A percentile compares a stretch with the other conserved stretches of the same genome.
Conservation (phyloP, 2,888 invertebrate species). For the Myopa testacea region DNA sequence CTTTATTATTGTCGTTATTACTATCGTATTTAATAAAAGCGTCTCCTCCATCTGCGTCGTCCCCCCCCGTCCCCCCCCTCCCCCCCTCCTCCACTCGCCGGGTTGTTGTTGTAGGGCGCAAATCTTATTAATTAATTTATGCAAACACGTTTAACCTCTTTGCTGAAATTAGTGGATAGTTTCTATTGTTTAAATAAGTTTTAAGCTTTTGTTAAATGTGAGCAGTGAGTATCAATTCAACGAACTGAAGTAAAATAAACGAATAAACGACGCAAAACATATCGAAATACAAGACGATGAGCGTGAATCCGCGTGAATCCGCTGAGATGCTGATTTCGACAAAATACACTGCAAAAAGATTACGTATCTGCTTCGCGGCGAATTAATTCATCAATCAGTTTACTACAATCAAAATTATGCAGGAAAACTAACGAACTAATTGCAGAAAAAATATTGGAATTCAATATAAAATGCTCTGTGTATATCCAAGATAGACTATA, state of each 20-base stretch:
- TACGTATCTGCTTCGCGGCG: no score
- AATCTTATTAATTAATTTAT: constrained; percentile 66
- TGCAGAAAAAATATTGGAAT: no score
- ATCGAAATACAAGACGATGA: no score
- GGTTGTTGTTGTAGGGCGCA: constrained; percentile 41
- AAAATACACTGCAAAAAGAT: neutral
- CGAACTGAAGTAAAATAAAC: neutral
- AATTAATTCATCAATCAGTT: neutral
- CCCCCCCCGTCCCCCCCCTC: no score
- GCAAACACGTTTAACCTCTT: constrained; percentile 61
- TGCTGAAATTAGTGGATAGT: neutral
- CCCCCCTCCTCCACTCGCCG: no score
- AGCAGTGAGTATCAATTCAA: neutral
- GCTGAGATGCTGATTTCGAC: neutral
- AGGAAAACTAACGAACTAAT: no score
- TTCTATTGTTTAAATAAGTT: neutral
- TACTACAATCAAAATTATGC: no score
- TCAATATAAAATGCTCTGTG: no score
- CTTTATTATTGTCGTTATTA: neutral
- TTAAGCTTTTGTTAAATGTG: neutral
- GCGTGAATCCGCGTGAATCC: neutral
- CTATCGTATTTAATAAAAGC: neutral
- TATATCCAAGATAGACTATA: no score
- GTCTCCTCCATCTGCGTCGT: no score
- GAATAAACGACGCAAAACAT: neutral